Base-by-base conservation (phyloP, 2,113 vertebrate species). In the Sarotherodon lohbergeri region DNA sequence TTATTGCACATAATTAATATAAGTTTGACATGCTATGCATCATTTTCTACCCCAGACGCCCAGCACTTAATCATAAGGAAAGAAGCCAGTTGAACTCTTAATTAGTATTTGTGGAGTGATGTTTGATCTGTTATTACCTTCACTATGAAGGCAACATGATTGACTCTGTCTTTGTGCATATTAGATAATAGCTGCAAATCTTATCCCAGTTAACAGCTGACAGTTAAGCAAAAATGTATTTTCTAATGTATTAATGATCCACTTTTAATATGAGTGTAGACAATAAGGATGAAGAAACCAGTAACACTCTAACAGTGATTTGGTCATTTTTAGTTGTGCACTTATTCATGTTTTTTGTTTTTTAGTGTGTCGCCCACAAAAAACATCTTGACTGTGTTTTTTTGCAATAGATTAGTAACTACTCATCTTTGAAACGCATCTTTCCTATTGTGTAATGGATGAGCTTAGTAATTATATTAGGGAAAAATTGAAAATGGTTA, bases 61-160 rank as follows among this genome's bases (percentile, higher is more conserved):
- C 80, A 85, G 82, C 63, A 59, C 87, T 93, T 90, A 88, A 89
- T 87, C 91, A 93, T 68, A 48, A 80, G 16, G 83, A 88, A 55
- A 82, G 85, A 84, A 85, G 57, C 78, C 86, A 43, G 78, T 66
- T 88, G 81, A 89, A 91, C 83, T 85, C 83, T 85, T 88, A 91
- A 90, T 91, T 90, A 89, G 86, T 68, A 87, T 86, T 88, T 57
- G 83, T 81, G 14, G 80, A 83, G 66, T 82, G 68, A 84, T 86
- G 76, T 91, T 89, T 91, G 91, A 90, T 88, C 55, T 90, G 90
- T 84, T 89, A 88, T 91, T 93, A 86, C 55, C 7, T 78, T 68
- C 27, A 12, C 63, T 12, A 32, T 52, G 1, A 17, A 5, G 19
- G 7, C 5, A 57, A 83, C 48, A 36, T 59, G 82, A 86, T 50